Conservation (phyloP, 1,140 invertebrate genomes). For the Protaetia brevitarsis region DNA sequence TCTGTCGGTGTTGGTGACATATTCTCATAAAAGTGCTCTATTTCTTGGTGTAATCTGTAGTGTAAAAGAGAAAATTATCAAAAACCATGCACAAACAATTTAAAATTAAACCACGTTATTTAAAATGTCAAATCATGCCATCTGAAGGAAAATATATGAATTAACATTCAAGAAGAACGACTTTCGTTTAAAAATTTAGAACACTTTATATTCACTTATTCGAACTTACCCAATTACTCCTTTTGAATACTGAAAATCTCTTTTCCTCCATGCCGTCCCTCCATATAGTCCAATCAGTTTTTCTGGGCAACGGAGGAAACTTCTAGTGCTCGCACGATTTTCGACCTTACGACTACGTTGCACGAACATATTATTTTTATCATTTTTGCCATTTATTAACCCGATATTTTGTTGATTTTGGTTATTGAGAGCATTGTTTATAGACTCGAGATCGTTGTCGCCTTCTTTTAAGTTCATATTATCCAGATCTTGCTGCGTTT, state of each 20-base stretch:
- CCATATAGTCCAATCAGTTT: conserved; percentile 78
- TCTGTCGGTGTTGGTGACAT: conserved; percentile 90
- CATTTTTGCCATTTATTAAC: conserved; percentile 55
- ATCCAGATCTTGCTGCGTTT: conserved; percentile 69
- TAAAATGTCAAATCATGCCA: conserved; percentile 23
- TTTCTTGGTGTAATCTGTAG: conserved; percentile 89
- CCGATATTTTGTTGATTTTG: conserved; percentile 53
- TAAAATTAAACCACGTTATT: conserved; percentile 21
- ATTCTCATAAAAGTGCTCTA: conserved; percentile 92
- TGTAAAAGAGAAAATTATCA: conserved; percentile 19
- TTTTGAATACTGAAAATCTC: conserved; percentile 66
- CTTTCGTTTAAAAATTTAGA: conserved; percentile 33
- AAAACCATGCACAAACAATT: neutral
- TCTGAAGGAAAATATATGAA: conserved; percentile 27
- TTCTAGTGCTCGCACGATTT: conserved; percentile 86
- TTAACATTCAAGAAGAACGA: conserved; percentile 20
- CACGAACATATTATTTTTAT: conserved; percentile 68
- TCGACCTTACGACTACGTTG: conserved; percentile 77
- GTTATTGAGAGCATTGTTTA: conserved; percentile 54
- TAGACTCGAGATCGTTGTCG: conserved; percentile 56
- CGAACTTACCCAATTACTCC: conserved; percentile 70
- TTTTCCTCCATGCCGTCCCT: conserved; percentile 83
- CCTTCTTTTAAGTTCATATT: conserved; percentile 65
- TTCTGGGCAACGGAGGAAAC: conserved; percentile 80
- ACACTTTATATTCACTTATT: neutral